Base-by-base conservation (phyloP, 30 jellyfish, hydroid and myxozoan species). In the Aurelia coerulea region DNA sequence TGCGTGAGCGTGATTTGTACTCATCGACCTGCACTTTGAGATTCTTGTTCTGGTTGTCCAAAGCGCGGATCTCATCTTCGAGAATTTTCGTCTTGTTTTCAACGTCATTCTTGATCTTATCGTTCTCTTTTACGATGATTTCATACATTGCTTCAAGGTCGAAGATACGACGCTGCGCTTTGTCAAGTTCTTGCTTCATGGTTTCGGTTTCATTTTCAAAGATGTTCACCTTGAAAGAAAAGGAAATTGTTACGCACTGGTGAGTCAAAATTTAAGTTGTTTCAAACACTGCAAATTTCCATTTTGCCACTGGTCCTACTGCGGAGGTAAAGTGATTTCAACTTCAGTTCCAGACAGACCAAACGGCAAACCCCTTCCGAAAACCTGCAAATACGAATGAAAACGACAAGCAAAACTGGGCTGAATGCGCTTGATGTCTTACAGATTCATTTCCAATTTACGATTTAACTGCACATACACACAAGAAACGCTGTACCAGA, bases 141-240 rank as follows among this genome's bases (percentile, higher is more conserved):
- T 95, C 97, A 60, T 81, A 59, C 88, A 73, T 80, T 19, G 99
- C 99, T 86, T 95, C 99, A 64, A 95, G 86, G 46, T 95, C 99
- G 83, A 79, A 95, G 56, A 95, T 73, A 69, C 93, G 93, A 5
- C 98, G 88, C 34, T 76, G 93, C 63, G 97, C 88, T 34, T 86
- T 86, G 68, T 95, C 97, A 42, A 85, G 62, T n/a, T 90, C 97
- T 35, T 79, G 86, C 5, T 90, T 74, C 68, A 81, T 32, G n/a
- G 89, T 83, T 71, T 58, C 88, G 60, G 68, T 87, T 51, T 78
- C 87, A 52, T 80, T 73, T 69, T 89, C 97, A 63, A 69, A 81
- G 51, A 87, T 39, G 56, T 78, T 84, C 51, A 74, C 93, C 88
- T 78, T 10, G 8, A 62, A 58, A 58, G 5, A 10, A 2, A 60